Base-by-base conservation (phyloP, 1,140 invertebrate genomes). In the Cryptotermes secundus region DNA sequence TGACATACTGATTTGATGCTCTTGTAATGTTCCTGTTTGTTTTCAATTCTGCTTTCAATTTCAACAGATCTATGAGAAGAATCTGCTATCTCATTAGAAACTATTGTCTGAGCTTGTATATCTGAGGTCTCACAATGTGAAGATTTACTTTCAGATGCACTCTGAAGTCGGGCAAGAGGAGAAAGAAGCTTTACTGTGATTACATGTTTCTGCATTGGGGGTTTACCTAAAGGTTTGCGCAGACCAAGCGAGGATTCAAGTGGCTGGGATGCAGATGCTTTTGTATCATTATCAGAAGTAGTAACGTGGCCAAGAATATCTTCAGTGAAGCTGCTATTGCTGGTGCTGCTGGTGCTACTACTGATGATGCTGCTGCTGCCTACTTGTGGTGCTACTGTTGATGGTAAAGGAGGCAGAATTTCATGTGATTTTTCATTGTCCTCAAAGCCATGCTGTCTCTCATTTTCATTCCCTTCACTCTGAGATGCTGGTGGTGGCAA, bases 181-280 rank as follows among this genome's bases (percentile, higher is more conserved):
- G 83, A 84, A 19, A 83, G 59, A 31, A 84, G 79, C 38, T 84
- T 84, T 16, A 84, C 49, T 24, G 83, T 38, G 24, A 84, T 80
- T 16, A 72, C 26, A n/a, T 38, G 72, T 34, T 72, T 84, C 24
- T 80, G 83, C 16, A 19, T 45, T 3, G 83, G 72, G 26, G 79
- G 34, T 84, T 84, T 84, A 42, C 38, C 24, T 36, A 31, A 72
- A n/a, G 59, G 79, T 22, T 80, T 36, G 14, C 45, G 81, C 0
- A 45, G 42, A 45, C 16, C n/a, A 42, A 38, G 35, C 53, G 45
- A 16, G 10, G 59, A 72, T 31, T 72, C 59, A 1, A 72, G n/a
- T 31, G n/a, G n/a, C 26, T 72, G 59, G n/a, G 59, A 31, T 31
- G n/a, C 26, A 31, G 59, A 72, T n/a, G 59, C 31, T 31, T 72